A percentile compares a stretch with the other conserved stretches of the same genome.
Conservation (phyloP, 2,888 invertebrate genomes). For the Parasteatoda lunata region DNA sequence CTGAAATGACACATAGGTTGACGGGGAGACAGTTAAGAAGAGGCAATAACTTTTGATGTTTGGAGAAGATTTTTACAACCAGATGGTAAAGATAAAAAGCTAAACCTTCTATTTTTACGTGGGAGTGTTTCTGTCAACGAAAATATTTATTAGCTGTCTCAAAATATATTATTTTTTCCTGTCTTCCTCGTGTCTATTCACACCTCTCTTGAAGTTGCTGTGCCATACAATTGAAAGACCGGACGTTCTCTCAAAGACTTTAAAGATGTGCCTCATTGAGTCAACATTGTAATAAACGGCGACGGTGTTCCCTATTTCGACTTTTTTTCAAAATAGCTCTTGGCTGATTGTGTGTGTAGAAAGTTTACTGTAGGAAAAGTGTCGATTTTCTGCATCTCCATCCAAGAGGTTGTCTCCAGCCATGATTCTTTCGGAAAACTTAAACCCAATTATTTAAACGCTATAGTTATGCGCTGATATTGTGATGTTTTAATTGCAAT, state of each 20-base stretch:
- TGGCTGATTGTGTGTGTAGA: too few relatives aligned
- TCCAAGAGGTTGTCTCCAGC: too few relatives aligned
- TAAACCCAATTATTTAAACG: too few relatives aligned
- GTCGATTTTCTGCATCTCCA: too few relatives aligned
- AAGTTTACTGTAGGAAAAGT: too few relatives aligned
- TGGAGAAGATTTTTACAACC: conserved; percentile 18
- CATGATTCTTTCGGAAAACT: too few relatives aligned
- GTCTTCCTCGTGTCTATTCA: conserved; percentile 4
- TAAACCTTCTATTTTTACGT: conserved; percentile 35
- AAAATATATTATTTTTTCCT: conserved; percentile 7
- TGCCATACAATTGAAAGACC: conserved; percentile 12
- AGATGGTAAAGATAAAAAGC: conserved; percentile 37
- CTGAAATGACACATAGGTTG: background rate
- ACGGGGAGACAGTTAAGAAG: background rate
- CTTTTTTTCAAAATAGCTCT: conserved; percentile 19
- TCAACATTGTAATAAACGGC: conserved; percentile 15
- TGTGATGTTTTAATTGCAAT: too few relatives aligned
- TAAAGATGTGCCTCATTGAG: conserved; percentile 12
- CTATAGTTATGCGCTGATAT: too few relatives aligned
- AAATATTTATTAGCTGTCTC: conserved; percentile 10
- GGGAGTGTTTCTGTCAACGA: conserved; percentile 54
- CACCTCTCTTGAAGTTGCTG: conserved; percentile 35
- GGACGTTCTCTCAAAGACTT: conserved; percentile 11
- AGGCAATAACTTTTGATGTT: conserved; percentile 27
- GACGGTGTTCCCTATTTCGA: background rate